phyloP scores from a whole-genome alignment of 2,888 invertebrate species.

The Gymnocheta viridis region DNA sequence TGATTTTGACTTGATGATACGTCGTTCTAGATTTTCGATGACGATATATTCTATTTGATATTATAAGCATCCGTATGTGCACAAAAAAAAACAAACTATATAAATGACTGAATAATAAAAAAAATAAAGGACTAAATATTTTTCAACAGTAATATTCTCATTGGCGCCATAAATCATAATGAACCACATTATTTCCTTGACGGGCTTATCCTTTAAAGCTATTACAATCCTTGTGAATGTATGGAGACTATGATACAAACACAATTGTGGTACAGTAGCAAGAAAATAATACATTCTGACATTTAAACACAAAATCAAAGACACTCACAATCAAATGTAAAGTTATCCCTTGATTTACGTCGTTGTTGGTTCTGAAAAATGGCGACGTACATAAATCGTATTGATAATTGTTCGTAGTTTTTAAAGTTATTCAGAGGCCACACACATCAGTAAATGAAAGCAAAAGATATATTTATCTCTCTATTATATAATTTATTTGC shows the following conservation, averaged over 20 bases:
- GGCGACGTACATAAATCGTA: no score
- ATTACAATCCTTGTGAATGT: background rate
- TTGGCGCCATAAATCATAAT: slow-evolving; percentile 68
- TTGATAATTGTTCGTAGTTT: no score
- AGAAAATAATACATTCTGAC: slow-evolving; percentile 3
- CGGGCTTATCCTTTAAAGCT: slow-evolving; percentile 55
- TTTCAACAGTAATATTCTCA: slow-evolving; percentile 46
- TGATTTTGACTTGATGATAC: no score
- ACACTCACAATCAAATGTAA: background rate
- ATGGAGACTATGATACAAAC: background rate
- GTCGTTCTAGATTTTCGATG: no score
- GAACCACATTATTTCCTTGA: slow-evolving; percentile 63
- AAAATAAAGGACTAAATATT: slow-evolving; percentile 11
- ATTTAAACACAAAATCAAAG: slow-evolving; percentile 2
- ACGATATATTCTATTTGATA: slow-evolving; percentile 37
- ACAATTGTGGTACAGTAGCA: background rate
- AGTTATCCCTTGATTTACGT: no score
- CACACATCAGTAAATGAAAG: no score
- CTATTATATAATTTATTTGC: no score
- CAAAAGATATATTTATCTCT: no score
- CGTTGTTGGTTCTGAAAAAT: no score
- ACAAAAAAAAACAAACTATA: slow-evolving; percentile 13
- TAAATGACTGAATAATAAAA: background rate
- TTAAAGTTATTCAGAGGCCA: no score
- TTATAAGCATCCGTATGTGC: slow-evolving; percentile 33